Percentiles rank a stretch among this genome's conserved stretches.
These are phyloP conservation scores for Achatina immaculata DNA, from an alignment of 1,140 invertebrate species.

Conservation along the genomic window DNA sequence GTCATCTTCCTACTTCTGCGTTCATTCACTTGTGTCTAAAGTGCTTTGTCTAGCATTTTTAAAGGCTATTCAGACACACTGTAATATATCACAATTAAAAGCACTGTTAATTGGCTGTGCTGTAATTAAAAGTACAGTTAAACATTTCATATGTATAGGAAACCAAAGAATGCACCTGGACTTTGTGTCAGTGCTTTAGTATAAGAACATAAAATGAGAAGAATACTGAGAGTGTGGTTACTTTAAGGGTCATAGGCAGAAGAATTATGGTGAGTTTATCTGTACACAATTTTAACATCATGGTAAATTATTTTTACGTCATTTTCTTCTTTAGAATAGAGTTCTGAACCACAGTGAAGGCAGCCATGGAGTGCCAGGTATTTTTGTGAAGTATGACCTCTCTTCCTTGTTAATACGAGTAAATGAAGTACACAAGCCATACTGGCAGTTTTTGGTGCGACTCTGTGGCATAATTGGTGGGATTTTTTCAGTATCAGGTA, in stretches of 20 bases:
- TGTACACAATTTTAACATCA: too few species aligned
- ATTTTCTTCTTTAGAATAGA: conserved; percentile 73
- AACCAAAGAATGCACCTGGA: too few species aligned
- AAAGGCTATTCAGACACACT: too few species aligned
- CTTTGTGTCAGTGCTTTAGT: too few species aligned
- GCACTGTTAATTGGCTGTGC: too few species aligned
- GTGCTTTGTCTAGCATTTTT: too few species aligned
- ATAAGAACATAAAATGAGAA: not conserved
- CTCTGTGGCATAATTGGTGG: conserved; percentile 92
- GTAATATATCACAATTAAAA: not conserved
- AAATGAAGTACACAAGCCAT: conserved; percentile 81
- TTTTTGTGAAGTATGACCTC: conserved; percentile 95
- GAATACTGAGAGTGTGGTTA: not conserved
- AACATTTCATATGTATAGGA: too few species aligned
- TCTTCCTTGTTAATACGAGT: conserved; percentile 86
- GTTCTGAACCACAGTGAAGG: conserved; percentile 83
- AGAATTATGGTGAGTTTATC: too few species aligned
- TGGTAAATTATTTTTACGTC: not conserved
- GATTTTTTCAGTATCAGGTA: conserved; percentile 83
- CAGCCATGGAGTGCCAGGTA: conserved; percentile 91
- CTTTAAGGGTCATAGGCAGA: too few species aligned
- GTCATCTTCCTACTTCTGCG: too few species aligned
- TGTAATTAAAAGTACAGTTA: too few species aligned
- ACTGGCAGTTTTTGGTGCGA: conserved; percentile 85
- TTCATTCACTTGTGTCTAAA: too few species aligned